Conservation (phyloP, 2,888 invertebrate genomes). For the Cephus nigrinus region DNA sequence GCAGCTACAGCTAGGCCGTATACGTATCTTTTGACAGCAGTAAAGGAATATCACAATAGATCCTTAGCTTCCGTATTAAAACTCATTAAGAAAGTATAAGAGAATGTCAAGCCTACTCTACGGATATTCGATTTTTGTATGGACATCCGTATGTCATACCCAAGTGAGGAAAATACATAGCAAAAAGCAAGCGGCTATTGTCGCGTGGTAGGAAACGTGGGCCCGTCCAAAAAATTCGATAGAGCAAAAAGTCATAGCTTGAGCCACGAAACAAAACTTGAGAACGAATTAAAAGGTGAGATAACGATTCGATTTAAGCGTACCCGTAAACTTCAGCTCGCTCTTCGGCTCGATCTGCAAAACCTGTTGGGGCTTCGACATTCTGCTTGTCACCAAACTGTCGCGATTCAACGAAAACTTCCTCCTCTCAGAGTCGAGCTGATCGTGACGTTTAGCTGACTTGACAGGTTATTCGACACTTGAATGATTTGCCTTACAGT, state of each 20-base stretch:
- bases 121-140: background rate
- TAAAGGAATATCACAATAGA: background rate
- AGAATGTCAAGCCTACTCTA: background rate
- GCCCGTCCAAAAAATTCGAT: background rate
- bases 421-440: background rate
- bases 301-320: constrained; percentile 60
- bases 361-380: constrained; percentile 82
- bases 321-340: constrained; percentile 92
- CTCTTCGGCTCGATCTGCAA: constrained; percentile 88
- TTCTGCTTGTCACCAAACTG: constrained; percentile 54
- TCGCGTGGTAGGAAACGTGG: background rate
- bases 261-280: background rate
- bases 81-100: background rate
- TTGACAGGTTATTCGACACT: constrained; percentile 37
- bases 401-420: background rate
- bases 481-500: constrained; percentile 31
- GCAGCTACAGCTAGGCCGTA: background rate
- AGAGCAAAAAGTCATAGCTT: background rate
- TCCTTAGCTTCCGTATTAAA: background rate
- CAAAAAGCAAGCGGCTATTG: background rate
- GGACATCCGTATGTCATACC: background rate
- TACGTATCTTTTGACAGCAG: background rate
- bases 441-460: constrained; percentile 9
- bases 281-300: constrained; percentile 2
- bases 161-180: background rate